Conservation (phyloP, 2,797 vertebrate genomes). For the Bucorvus abyssinicus region DNA sequence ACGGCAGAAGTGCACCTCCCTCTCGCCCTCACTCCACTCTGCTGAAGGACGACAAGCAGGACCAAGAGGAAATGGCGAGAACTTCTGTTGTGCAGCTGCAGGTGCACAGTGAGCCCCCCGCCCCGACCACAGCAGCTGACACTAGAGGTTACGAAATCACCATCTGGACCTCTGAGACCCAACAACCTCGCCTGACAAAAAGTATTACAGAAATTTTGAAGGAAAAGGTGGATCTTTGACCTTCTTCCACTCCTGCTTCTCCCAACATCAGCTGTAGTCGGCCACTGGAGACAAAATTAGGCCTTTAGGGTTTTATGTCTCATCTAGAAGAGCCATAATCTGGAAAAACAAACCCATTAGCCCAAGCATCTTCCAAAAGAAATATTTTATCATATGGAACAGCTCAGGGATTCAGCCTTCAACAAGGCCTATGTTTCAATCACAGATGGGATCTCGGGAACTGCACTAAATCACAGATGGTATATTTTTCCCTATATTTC, state of each 20-base stretch:
- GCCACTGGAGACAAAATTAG: constrained; percentile 5
- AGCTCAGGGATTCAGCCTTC: constrained; percentile 50
- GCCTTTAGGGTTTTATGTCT: constrained; percentile 8
- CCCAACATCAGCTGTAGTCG: neutral
- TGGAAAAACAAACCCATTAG: constrained; percentile 36
- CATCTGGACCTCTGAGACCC: neutral
- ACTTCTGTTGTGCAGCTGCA: neutral
- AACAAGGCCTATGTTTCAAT: constrained; percentile 1
- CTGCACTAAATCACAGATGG: constrained; percentile 79
- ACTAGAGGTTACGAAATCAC: neutral
- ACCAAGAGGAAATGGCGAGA: neutral
- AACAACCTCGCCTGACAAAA: neutral
- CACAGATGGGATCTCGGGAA: constrained; percentile 76
- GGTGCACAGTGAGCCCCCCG: neutral
- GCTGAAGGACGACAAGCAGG: neutral
- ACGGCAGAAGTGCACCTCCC: neutral
- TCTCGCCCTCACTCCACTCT: neutral
- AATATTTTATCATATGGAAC: constrained; percentile 51
- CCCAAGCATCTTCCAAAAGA: constrained; percentile 46
- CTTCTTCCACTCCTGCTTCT: neutral
- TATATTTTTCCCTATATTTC: constrained; percentile 74
- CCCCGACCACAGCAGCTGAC: neutral
- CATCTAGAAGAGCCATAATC: constrained; percentile 21
- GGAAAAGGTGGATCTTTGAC: neutral
- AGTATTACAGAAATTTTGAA: neutral